Evolutionary conservation across 2,113 vertebrate species (phyloP).

Genomic region (Arvicanthis niloticus): DNA sequence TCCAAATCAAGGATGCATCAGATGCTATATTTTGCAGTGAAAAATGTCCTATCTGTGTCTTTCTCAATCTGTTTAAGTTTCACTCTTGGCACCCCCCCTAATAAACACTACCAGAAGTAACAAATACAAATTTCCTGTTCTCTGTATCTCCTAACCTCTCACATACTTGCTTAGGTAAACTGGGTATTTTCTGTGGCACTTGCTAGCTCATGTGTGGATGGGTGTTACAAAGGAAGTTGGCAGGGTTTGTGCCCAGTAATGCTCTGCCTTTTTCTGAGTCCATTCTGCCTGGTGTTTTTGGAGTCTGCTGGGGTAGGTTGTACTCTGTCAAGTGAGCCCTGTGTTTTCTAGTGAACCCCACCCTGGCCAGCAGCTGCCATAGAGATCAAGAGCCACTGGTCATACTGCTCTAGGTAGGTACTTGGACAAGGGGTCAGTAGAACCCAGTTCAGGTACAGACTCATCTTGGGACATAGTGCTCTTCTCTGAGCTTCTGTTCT

Average conservation of each 20-base stretch:
- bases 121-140: not conserved
- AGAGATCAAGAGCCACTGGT: not conserved
- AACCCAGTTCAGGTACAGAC: not conserved
- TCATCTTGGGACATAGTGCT: not conserved
- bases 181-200: not conserved
- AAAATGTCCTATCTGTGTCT: not conserved
- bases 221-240: not conserved
- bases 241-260: not conserved
- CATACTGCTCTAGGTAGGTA: not conserved
- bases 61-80: not conserved
- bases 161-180: not conserved
- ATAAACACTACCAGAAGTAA: not conserved
- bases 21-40: not conserved
- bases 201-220: not conserved
- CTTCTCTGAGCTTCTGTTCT: not conserved
- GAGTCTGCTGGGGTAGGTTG: not conserved
- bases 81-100: not conserved
- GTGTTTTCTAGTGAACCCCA: not conserved
- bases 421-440: not conserved
- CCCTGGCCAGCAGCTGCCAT: not conserved
- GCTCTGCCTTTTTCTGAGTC: not conserved
- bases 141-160: not conserved
- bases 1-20: not conserved
- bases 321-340: not conserved
- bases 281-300: not conserved